Base-by-base conservation (phyloP, 2,888 invertebrate species). In the Platycheirus rosarum region DNA sequence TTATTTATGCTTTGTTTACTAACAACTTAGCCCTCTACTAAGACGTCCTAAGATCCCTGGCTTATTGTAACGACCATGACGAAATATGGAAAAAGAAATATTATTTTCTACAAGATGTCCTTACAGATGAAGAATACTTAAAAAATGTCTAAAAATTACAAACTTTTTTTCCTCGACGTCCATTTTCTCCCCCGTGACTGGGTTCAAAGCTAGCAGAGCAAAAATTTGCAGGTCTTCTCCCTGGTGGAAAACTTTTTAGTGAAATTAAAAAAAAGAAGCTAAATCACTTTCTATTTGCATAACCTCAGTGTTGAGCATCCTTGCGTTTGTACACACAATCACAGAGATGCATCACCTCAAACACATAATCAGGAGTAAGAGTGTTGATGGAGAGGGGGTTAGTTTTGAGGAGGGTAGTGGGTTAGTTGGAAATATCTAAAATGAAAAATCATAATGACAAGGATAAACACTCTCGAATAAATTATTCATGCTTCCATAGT, bases 391-490 rank as follows among this genome's bases (percentile, higher is more conserved):
- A 0, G 6, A n/a, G 3, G 2, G 29, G 29, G 29, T 32, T 32
- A 32, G 29, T 32, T 5, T 32, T 4, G 14, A 0, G 14, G 29
- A 1, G 26, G 40, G 66, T 44, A 20, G 60, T 49, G 51, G 69
- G 48, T 76, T 80, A 66, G 71, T 51, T 60, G 51, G 49, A 32
- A 46, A 44, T 78, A 84, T 84, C 78, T 84, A 60, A 84, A 84
- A 84, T 84, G 84, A 78, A 69, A 78, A 84, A 78, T 84, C 84
- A 74, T 84, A 84, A 84, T 84, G 78, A 78, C 78, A 70, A 84
- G 73, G 73, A 84, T 84, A 84, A 84, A 84, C 84, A 84, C 84
- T 84, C 78, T 84, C 78, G 84, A 84, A 84, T 84, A 78, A 84
- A 78, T 84, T 84, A 74, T 84, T 84, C 84, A 74, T 84, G 84